Conservation (phyloP, 2,888 invertebrate species). For the Coecobrya sp. region DNA sequence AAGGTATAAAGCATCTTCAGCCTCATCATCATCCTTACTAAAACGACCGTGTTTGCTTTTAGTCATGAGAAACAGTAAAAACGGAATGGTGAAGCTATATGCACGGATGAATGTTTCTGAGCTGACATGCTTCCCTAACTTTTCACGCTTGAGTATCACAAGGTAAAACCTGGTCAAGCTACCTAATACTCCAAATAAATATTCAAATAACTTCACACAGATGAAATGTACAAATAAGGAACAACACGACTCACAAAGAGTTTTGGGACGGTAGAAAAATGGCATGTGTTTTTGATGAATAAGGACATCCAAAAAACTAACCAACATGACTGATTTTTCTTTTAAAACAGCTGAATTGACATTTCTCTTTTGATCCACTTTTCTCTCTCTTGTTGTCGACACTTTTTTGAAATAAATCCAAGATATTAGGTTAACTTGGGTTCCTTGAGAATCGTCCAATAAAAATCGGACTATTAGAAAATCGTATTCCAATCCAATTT, state of each 20-base stretch:
- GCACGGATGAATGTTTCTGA: conserved; percentile 57
- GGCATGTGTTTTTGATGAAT: not conserved
- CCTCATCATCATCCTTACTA: not conserved
- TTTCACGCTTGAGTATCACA: conserved; percentile 58
- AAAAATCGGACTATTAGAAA: not conserved
- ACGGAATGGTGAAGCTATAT: conserved; percentile 6
- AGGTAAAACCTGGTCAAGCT: too few relatives aligned
- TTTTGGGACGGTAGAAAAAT: too few relatives aligned
- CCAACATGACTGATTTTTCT: not conserved
- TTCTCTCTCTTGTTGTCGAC: not conserved
- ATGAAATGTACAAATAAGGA: too few relatives aligned
- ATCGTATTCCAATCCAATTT: not conserved
- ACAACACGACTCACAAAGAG: too few relatives aligned
- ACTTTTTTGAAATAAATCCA: not conserved
- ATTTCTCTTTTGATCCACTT: not conserved
- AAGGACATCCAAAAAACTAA: not conserved
- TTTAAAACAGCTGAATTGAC: not conserved
- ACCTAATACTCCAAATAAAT: too few relatives aligned
- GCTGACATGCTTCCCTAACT: conserved; percentile 63
- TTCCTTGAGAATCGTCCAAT: not conserved
- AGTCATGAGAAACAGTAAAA: conserved; percentile 72
- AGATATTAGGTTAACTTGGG: not conserved
- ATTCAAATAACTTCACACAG: too few relatives aligned
- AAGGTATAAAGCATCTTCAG: conserved; percentile 27
- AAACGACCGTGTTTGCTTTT: conserved; percentile 57